Base-by-base conservation (phyloP, 2,888 invertebrate genomes). In the Lasioglossum leucozonium region DNA sequence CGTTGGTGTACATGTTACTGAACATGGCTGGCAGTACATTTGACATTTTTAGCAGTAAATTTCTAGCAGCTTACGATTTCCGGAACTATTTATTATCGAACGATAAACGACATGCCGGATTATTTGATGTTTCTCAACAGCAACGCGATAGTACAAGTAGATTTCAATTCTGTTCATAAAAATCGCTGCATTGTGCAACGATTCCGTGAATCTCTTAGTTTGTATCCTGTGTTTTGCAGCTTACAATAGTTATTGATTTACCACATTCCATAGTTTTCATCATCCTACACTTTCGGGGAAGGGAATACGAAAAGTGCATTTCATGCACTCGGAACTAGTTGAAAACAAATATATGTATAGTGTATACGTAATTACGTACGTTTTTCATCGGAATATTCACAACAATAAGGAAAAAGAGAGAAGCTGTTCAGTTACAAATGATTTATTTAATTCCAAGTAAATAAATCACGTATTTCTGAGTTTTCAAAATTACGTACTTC, bases 11-110 rank as follows among this genome's bases (percentile, higher is more conserved):
- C 30, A 18, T 44, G 26, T 30, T 3, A 44, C 44, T 18, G 40
- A 8, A 11, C 6, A 5, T 58, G n/a, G n/a, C n/a, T 22, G 37
- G 11, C 40, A 58, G 5, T 34, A 18, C 37, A 42, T 72, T 55
- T 22, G 47, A 47, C 47, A 47, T 22, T 47, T 47, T 2, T 37
- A 6, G 13, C 22, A 30, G 13, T 44, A 42, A 44, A 42, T 72
- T 51, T 13, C 16, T 16, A 11, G 30, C 16, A n/a, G 16, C 30
- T 79, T 71, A 18, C 18, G 18, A 44, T 58, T 72, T 26, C 16
- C 65, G 22, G 79, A 81, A 79, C 72, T 40, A 47, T 62, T 8
- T 62, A 18, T 72, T 72, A 71, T 81, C 80, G 37, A n/a, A 72
- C 30, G 62, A 79, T 79, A 81, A 72, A 72, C 30, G 40, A n/a